Percentiles rank a stretch among this genome's conserved stretches.
These are phyloP conservation scores for Thereva nobilitata DNA, from an alignment of 2,888 invertebrate genomes.

Conservation along the genomic window DNA sequence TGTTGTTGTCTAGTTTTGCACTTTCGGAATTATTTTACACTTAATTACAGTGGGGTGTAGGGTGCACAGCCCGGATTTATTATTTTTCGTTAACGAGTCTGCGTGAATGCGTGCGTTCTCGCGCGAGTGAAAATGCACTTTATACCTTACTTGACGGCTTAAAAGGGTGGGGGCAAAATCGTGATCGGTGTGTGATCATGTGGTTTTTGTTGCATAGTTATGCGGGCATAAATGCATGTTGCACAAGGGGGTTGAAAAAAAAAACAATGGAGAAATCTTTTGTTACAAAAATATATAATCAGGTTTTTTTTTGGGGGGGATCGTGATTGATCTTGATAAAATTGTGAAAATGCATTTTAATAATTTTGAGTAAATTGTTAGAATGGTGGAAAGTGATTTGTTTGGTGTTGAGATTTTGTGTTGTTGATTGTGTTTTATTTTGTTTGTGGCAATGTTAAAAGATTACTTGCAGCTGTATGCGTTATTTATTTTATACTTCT, in stretches of 20 bases:
- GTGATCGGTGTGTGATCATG: slow-evolving; percentile 17
- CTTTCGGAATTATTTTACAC: slow-evolving; percentile 39
- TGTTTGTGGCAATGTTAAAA: too few species aligned
- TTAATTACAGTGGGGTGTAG: slow-evolving; percentile 40
- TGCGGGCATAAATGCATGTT: slow-evolving; percentile 11
- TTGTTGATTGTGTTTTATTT: too few species aligned
- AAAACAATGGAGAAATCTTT: slow-evolving; percentile 3
- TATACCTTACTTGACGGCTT: slow-evolving; percentile 23
- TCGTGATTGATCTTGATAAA: too few species aligned
- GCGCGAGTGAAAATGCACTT: slow-evolving; percentile 39
- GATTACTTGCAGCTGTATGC: too few species aligned
- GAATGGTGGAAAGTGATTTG: too few species aligned
- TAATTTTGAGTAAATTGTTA: too few species aligned
- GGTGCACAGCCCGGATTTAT: slow-evolving; percentile 21
- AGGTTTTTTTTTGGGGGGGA: too few species aligned
- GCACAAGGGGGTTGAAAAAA: slow-evolving; percentile 5
- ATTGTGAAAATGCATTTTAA: too few species aligned
- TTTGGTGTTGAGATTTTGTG: too few species aligned
- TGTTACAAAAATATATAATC: neutral
- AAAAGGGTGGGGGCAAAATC: slow-evolving; percentile 26
- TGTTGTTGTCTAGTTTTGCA: neutral
- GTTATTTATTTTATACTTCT: too few species aligned
- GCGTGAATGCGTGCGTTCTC: too few species aligned
- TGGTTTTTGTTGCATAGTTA: slow-evolving; percentile 10
- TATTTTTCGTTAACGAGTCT: slow-evolving; percentile 12